Conservation (phyloP, 2,797 vertebrate species). For the Cyclopterus lumpus region DNA sequence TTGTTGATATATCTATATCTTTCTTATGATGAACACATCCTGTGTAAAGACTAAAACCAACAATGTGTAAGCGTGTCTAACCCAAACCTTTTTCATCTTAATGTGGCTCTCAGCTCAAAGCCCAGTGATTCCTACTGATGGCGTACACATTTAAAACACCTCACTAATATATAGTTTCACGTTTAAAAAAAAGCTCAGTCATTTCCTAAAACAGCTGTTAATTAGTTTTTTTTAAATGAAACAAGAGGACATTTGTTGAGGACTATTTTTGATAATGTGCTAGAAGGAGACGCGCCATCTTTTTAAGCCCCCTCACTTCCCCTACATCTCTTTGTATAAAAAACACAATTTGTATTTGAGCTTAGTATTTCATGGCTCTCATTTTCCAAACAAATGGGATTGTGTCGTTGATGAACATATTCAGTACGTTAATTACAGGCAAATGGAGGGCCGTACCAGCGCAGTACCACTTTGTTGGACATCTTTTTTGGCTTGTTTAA, state of each 20-base stretch:
- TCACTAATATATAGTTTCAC: background rate
- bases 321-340: background rate
- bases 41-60: constrained; percentile 1
- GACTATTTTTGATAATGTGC: too few species aligned
- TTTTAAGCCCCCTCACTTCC: too few species aligned
- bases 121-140: background rate
- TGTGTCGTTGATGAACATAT: background rate
- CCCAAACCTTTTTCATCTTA: too few species aligned
- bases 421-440: background rate
- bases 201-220: background rate
- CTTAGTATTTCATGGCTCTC: background rate
- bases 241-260: background rate
- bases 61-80: background rate
- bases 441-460: background rate
- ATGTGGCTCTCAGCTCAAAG: background rate
- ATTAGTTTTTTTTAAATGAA: background rate
- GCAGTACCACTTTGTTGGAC: too few species aligned
- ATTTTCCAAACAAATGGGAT: background rate
- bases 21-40: background rate
- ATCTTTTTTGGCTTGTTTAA: background rate
- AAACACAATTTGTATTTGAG: constrained; percentile 6
- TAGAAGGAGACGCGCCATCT: too few species aligned
- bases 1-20: background rate
- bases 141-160: background rate
- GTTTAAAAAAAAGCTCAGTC: background rate